phyloP scores from a whole-genome alignment of 1,140 invertebrate species.

The Caenorhabditis remanei region DNA sequence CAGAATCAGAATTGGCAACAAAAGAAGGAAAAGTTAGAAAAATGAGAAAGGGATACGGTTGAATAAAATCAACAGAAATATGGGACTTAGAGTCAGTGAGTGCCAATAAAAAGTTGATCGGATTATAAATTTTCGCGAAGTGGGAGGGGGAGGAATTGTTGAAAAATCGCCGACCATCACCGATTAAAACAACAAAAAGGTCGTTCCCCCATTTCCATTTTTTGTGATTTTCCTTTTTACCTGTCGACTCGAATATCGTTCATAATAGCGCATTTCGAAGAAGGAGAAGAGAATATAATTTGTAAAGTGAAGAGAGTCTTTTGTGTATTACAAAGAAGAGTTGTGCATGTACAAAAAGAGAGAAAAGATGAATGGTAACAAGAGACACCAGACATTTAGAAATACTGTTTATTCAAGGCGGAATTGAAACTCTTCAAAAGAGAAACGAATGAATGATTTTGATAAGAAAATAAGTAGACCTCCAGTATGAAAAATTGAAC shows the following conservation, averaged over 20 bases:
- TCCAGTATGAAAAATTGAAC: neutral
- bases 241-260: slow-evolving; percentile 34
- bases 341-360: slow-evolving; percentile 26
- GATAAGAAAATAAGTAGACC: neutral
- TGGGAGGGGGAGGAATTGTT: neutral
- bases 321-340: slow-evolving; percentile 22
- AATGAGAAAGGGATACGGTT: too few relatives aligned
- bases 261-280: slow-evolving; percentile 27
- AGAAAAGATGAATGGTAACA: slow-evolving; percentile 1
- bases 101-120: slow-evolving; percentile 55
- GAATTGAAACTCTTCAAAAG: slow-evolving; percentile 25
- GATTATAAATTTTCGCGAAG: slow-evolving; percentile 45
- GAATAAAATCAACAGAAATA: neutral
- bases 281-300: neutral
- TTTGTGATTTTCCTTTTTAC: neutral
- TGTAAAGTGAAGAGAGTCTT: neutral
- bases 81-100: neutral
- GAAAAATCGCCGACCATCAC: slow-evolving; percentile 36
- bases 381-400: neutral
- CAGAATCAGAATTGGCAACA: neutral
- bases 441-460: neutral
- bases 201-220: neutral
- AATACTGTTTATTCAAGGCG: slow-evolving; percentile 50
- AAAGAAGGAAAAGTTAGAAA: slow-evolving; percentile 4
- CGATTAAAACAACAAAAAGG: slow-evolving; percentile 26